Base-by-base conservation (phyloP, 2,113 vertebrate genomes). In the Monopterus albus region DNA sequence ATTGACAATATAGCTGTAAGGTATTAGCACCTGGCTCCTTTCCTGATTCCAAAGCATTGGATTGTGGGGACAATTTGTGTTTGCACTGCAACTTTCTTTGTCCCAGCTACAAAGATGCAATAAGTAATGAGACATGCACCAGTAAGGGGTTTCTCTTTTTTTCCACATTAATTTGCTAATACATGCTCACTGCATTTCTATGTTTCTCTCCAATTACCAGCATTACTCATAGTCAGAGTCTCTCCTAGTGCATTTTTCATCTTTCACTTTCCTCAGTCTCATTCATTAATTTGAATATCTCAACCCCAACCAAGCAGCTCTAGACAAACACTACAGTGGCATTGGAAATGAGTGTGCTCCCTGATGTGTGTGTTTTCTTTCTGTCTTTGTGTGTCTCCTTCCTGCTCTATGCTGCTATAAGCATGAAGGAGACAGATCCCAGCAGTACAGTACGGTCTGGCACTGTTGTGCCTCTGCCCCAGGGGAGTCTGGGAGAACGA, bases 151-250 rank as follows among this genome's bases (percentile, higher is more conserved):
- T 60, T 67, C 45, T 36, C n/a, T 58, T 26, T 58, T 45, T 35
- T 23, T 7, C n/a, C 52, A 68, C 71, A 53, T 90, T 87, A 78
- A 90, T 89, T 89, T 88, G 72, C 77, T 81, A 74, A 89, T 74
- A 85, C 87, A 82, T 77, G 81, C 79, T 74, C 63, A 51, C 83
- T 84, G 85, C 81, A 87, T 89, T 90, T 77, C 87, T 88, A 72
- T 77, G 87, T 88, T 88, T 90, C 85, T 79, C 72, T 88, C 82
- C 89, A 87, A 91, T 92, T 90, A 91, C 85, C 78, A 87, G 82
- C 90, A 92, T 92, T 92, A 91, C 85, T 92, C 90, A 92, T 90
- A 89, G 90, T 91, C 90, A 88, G 71, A 73, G 81, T 8, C 74
- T 77, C 68, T 81, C 58, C 78, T n/a, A 4, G 73, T 65, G 65